Conservation (phyloP, 2,797 vertebrate species). For the Anolis apletophallus region DNA sequence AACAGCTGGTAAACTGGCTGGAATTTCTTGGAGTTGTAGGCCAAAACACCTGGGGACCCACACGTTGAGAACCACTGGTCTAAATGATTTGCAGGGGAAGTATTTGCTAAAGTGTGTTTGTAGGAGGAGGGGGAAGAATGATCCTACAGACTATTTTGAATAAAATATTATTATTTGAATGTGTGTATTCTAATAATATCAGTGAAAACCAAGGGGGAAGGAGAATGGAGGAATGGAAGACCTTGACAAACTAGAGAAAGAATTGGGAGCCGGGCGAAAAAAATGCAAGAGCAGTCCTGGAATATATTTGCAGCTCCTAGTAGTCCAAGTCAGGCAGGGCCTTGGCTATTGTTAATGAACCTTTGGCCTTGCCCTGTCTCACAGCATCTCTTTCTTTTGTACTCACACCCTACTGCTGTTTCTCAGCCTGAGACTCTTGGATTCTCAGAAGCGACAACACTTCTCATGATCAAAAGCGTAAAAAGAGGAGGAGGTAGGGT, state of each 20-base stretch:
- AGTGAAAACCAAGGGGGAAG: conserved; percentile 48
- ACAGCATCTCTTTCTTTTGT: conserved; percentile 75
- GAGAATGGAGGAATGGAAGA: conserved; percentile 60
- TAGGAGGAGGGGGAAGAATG: neutral
- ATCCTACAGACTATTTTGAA: neutral
- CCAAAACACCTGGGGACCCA: no score
- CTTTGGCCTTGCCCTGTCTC: conserved; percentile 70
- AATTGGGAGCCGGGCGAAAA: conserved; percentile 31
- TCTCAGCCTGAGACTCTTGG: conserved; percentile 68
- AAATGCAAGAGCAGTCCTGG: conserved; percentile 57
- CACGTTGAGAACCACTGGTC: neutral
- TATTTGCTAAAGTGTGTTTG: neutral
- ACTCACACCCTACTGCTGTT: conserved; percentile 74
- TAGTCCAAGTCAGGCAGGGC: conserved; percentile 30
- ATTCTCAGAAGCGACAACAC: conserved; percentile 73
- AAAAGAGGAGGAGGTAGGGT: neutral
- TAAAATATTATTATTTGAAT: neutral
- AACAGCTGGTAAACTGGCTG: no score
- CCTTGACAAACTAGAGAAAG: conserved; percentile 59
- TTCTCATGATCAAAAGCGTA: conserved; percentile 56
- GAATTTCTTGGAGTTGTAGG: no score
- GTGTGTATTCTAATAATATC: conserved; percentile 59
- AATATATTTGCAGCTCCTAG: conserved; percentile 66
- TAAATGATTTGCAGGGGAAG: neutral
- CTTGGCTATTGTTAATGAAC: conserved; percentile 70